Evolutionary conservation across 2,113 vertebrate genomes (phyloP).

Genomic region (Dissostichus mawsoni): DNA sequence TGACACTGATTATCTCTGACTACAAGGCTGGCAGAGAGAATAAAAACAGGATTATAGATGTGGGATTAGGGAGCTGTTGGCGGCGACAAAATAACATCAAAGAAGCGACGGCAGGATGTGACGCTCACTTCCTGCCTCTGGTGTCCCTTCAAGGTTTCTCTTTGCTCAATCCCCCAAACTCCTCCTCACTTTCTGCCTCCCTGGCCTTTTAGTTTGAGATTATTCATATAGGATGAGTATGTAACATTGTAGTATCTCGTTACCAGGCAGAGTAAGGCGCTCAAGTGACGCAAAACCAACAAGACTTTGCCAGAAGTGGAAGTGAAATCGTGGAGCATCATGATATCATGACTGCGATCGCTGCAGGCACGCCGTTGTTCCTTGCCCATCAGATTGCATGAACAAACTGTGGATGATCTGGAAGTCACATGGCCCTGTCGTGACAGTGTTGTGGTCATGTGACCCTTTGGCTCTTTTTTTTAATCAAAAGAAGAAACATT

Average conservation of each 20-base stretch:
- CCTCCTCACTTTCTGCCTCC: slow-evolving; percentile 22
- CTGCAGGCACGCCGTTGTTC: slow-evolving; percentile 33
- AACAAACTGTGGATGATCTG: slow-evolving; percentile 26
- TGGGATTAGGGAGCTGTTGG: slow-evolving; percentile 50
- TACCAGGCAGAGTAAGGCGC: slow-evolving; percentile 39
- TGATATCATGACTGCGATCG: slow-evolving; percentile 34
- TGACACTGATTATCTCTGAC: slow-evolving; percentile 62
- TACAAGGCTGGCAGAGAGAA: slow-evolving; percentile 45
- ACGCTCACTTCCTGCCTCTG: slow-evolving; percentile 27
- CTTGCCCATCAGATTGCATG: slow-evolving; percentile 41
- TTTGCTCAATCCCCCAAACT: slow-evolving; percentile 21
- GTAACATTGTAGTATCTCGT: slow-evolving; percentile 43
- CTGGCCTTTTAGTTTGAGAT: slow-evolving; percentile 46
- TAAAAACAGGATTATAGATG: slow-evolving; percentile 49
- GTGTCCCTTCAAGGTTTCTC: slow-evolving; percentile 56
- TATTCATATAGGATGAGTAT: slow-evolving; percentile 35
- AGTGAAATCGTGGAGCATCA: slow-evolving; percentile 10
- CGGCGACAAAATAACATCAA: slow-evolving; percentile 44
- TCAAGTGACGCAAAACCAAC: slow-evolving; percentile 21
- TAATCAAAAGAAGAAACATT: slow-evolving; percentile 34
- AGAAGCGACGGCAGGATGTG: slow-evolving; percentile 28
- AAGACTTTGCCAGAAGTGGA: slow-evolving; percentile 33
- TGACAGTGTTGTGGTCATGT: slow-evolving; percentile 19
- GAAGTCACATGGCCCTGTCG: slow-evolving; percentile 27
- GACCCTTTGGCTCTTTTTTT: slow-evolving; percentile 31